phyloP scores from a whole-genome alignment of 2,113 vertebrate genomes.

The Opisthocomus hoazin region DNA sequence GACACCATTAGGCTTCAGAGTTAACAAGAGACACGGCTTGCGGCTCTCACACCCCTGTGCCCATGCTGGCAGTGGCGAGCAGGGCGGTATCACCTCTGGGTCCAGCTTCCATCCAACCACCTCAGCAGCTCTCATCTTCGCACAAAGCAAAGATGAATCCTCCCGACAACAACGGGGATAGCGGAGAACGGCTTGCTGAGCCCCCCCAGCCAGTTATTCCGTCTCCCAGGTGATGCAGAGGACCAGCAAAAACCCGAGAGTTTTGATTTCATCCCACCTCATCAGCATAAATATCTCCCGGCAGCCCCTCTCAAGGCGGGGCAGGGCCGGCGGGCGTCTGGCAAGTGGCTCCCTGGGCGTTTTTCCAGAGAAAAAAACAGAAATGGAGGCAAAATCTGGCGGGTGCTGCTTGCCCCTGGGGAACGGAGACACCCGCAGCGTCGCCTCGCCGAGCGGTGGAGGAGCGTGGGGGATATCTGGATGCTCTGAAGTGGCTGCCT shows the following conservation, averaged over 20 bases:
- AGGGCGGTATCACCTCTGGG: accelerated
- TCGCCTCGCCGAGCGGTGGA: accelerated
- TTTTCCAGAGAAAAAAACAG: background rate
- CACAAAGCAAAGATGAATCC: background rate
- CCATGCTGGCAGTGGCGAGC: accelerated
- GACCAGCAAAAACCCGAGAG: accelerated
- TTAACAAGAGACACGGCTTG: accelerated
- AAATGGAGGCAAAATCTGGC: background rate
- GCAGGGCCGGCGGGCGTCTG: accelerated
- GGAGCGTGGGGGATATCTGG: background rate
- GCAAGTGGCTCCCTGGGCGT: background rate
- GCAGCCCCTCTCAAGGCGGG: background rate
- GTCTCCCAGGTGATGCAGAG: background rate
- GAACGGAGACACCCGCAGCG: background rate
- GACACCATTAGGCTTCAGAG: background rate
- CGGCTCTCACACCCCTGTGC: accelerated
- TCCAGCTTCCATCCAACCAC: background rate
- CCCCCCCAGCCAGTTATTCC: background rate
- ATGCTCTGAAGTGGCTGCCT: background rate
- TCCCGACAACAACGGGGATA: accelerated
- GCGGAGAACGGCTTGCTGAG: no score
- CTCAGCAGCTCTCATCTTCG: background rate
- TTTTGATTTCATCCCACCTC: background rate
- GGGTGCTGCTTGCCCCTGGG: background rate
- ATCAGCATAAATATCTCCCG: accelerated